Conservation (phyloP, 2,113 vertebrate species). For the Rhynchomys soricoides region DNA sequence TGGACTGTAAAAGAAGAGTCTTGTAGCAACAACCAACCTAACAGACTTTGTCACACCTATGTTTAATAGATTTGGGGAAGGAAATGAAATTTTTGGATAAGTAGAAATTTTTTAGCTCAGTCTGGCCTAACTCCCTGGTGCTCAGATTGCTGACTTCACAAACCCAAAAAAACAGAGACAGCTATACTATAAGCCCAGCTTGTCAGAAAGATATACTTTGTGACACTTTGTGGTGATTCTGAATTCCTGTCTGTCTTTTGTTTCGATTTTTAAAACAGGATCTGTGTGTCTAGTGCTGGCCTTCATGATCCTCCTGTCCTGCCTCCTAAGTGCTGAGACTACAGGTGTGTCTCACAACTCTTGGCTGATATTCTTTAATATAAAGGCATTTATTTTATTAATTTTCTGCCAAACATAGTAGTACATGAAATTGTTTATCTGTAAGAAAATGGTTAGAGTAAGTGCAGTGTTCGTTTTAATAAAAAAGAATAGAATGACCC, state of each 20-base stretch:
- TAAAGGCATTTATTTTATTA: neutral
- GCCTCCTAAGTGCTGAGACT: neutral
- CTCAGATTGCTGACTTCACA: neutral
- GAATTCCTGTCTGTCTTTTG: neutral
- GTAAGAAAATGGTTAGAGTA: neutral
- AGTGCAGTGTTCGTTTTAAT: neutral
- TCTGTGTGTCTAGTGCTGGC: neutral
- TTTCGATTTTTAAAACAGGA: neutral
- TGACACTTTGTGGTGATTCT: neutral
- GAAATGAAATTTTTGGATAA: neutral
- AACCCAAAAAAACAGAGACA: no score
- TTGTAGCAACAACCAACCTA: neutral
- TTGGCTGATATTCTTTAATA: neutral
- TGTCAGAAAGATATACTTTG: neutral
- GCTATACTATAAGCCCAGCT: no score
- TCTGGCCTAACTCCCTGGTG: neutral
- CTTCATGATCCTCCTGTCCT: neutral
- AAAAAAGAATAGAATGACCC: neutral
- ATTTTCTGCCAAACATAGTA: neutral
- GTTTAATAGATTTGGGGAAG: neutral
- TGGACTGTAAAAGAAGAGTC: neutral
- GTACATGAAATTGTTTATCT: neutral
- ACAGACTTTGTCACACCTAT: neutral
- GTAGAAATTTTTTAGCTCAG: neutral
- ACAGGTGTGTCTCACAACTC: neutral